These are phyloP conservation scores for Campaea margaritaria DNA, from an alignment of 2,888 invertebrate species.

Conservation along the genomic window DNA sequence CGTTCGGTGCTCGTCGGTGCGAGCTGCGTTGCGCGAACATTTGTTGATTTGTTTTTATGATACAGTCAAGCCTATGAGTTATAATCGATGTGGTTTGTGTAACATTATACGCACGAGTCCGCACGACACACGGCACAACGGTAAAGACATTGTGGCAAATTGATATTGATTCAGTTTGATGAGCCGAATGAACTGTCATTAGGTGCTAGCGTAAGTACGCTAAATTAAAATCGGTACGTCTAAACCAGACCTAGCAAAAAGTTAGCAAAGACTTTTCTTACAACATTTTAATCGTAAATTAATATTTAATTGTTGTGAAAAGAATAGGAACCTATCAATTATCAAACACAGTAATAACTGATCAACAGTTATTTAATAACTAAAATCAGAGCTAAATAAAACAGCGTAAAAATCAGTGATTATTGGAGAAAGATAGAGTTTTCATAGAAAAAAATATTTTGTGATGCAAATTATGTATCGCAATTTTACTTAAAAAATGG, in stretches of 20 bases:
- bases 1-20: not conserved
- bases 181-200: not conserved
- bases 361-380: too few relatives aligned
- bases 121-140: conserved; percentile 14
- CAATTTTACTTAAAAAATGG: not conserved
- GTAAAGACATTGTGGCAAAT: conserved; percentile 30
- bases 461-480: not conserved
- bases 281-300: too few relatives aligned
- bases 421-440: too few relatives aligned
- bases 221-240: not conserved
- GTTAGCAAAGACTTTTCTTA: too few relatives aligned
- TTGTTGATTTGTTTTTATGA: conserved; percentile 39
- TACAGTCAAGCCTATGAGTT: conserved; percentile 39
- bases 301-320: too few relatives aligned
- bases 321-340: too few relatives aligned
- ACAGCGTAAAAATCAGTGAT: too few relatives aligned
- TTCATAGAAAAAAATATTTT: too few relatives aligned
- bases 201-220: not conserved
- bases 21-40: conserved; percentile 19
- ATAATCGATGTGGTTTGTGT: conserved; percentile 41
- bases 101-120: conserved; percentile 29
- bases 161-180: conserved; percentile 28
- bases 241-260: too few relatives aligned
- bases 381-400: too few relatives aligned
- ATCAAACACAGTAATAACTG: too few relatives aligned